Evolutionary conservation across 2,797 vertebrate genomes (phyloP), one percentile per base, ranked within the genome.

Genomic region (Argyrosomus regius): DNA sequence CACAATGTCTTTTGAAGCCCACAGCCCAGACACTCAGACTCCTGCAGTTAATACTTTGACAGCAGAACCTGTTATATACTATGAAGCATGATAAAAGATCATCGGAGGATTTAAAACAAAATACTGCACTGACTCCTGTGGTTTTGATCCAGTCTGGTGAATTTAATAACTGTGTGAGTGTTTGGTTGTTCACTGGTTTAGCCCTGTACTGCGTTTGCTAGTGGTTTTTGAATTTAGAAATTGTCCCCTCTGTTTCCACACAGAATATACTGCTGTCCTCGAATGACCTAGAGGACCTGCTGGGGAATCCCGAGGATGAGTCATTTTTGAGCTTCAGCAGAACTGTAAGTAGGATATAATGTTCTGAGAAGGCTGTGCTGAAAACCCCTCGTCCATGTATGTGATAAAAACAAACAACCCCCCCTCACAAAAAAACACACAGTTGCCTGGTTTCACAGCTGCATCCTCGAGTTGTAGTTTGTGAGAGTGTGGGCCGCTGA

Each of bases 231-330:
- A 73, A 63, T 62, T 52, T 49, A 46, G 28, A 69, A 54, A 45
- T 56, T 69, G 52, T 78, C 31, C 28, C 56, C 4, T 70, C 28
- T 89, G 62, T 87, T 84, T 87, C 62, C 59, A 39, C 58, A 26
- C 82, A 95, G 94, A 92, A 92, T 52, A 71, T 85, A 1, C 76
- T 93, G 71, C 85, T 94, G 76, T 93, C 95, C 91, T 95, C 93
- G 24, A 95, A 95, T 67, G 89, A 96, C 93, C 93, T 95, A 75
- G 93, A 94, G 43, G 88, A 94, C 81, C 82, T 95, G 67, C 59
- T 91, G 61, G 81, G 85, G 54, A 61, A 76, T 68, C 83, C 90
- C 8, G 50, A 87, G 50, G 82, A 89, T 5, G 61, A 84, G 61
- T 64, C 82, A 1, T 53, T 83, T 39, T 22, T 65, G 31, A 71